Percentiles rank a stretch among this genome's conserved stretches.
These are phyloP conservation scores for Drosophila neotestacea DNA, from an alignment of 2,888 invertebrate genomes.

Conservation along the genomic window DNA sequence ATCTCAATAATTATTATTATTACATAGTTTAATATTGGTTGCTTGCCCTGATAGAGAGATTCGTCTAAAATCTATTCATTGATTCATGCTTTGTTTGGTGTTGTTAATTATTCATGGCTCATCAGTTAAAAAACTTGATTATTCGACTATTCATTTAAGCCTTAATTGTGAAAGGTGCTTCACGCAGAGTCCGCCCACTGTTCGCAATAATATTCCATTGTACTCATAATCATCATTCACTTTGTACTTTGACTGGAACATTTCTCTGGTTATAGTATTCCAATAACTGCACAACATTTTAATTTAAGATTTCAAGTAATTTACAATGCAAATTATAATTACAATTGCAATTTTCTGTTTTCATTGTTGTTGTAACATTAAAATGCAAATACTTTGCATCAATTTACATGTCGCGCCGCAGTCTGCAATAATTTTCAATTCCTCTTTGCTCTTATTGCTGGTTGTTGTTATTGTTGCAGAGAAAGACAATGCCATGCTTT, in stretches of 20 bases:
- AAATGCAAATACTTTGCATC: conserved; percentile 71
- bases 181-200: conserved; percentile 29
- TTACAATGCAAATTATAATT: conserved; percentile 65
- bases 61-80: conserved; percentile 7
- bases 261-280: not conserved
- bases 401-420: conserved; percentile 70
- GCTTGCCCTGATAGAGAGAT: not conserved
- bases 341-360: conserved; percentile 55
- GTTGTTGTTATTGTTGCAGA: conserved; percentile 37
- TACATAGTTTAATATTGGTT: too few relatives aligned
- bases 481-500: conserved; percentile 74
- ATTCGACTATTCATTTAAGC: conserved; percentile 20
- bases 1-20: too few relatives aligned
- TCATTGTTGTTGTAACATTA: conserved; percentile 49
- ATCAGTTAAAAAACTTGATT: conserved; percentile 24
- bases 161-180: conserved; percentile 33
- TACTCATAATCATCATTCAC: not conserved
- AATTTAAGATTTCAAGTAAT: conserved; percentile 22
- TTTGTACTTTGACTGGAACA: not conserved
- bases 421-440: conserved; percentile 34
- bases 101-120: conserved; percentile 27
- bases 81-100: not conserved
- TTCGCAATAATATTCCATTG: conserved; percentile 9
- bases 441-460: conserved; percentile 2
- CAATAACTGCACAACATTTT: conserved; percentile 33